These are phyloP conservation scores for Pogoniulus pusillus DNA, from an alignment of 2,797 vertebrate genomes.

Conservation along the genomic window DNA sequence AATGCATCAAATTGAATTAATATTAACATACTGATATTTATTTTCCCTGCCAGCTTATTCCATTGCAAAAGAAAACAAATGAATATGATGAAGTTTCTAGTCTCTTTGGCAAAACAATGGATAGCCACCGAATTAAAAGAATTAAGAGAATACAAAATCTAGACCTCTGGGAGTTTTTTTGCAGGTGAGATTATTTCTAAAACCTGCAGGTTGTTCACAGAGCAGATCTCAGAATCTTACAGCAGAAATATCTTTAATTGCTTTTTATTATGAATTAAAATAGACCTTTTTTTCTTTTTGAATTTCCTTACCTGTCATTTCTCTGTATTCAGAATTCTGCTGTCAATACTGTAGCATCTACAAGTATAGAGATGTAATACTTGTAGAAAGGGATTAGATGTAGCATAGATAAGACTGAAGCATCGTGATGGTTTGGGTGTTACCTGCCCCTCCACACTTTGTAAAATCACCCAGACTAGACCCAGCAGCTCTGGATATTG, in stretches of 20 bases:
- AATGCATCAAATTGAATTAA: neutral
- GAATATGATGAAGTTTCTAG: constrained; percentile 93
- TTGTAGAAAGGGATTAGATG: neutral
- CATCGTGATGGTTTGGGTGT: too few relatives aligned
- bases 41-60: constrained; percentile 84
- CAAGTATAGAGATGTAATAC: neutral
- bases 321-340: neutral
- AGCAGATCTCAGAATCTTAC: neutral
- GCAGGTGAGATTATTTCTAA: constrained; percentile 84
- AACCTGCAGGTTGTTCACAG: constrained; percentile 9
- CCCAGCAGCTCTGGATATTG: too few relatives aligned
- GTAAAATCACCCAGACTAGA: too few relatives aligned
- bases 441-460: too few relatives aligned
- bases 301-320: neutral
- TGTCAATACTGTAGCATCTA: neutral
- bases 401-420: neutral
- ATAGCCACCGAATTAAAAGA: constrained; percentile 86
- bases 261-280: neutral
- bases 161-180: constrained; percentile 98
- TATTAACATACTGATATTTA: constrained; percentile 55
- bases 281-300: neutral
- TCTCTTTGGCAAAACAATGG: constrained; percentile 93
- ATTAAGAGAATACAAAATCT: constrained; percentile 97
- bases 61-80: constrained; percentile 89
- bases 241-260: neutral